Evolutionary conservation across 2,888 invertebrate genomes (phyloP).

Genomic region (Drosophila pseudotakahashii): DNA sequence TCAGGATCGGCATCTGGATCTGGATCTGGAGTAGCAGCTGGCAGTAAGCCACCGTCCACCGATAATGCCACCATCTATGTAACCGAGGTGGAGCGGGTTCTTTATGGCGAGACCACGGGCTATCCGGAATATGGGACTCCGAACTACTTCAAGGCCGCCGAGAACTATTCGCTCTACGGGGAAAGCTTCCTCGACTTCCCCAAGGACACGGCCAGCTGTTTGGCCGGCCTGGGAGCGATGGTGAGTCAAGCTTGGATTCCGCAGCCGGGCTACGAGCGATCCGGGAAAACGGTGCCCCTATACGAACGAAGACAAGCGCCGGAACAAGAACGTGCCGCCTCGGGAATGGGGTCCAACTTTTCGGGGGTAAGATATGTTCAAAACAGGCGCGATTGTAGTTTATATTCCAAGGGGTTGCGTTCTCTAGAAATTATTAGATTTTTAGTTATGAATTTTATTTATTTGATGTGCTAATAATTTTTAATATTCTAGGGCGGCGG

Average conservation of each 20-base stretch:
- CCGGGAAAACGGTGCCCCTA: slow-evolving; percentile 34
- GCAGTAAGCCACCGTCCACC: background rate
- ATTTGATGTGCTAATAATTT: background rate
- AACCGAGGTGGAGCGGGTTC: slow-evolving; percentile 73
- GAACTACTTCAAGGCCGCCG: slow-evolving; percentile 79
- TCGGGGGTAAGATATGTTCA: slow-evolving; percentile 5
- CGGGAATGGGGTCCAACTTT: background rate
- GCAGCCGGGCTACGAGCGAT: slow-evolving; percentile 1
- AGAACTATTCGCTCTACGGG: slow-evolving; percentile 79
- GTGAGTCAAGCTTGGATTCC: slow-evolving; percentile 26
- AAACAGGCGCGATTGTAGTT: background rate
- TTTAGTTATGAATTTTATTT: no score
- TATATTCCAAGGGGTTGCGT: background rate
- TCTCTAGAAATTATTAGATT: no score
- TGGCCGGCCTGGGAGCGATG: slow-evolving; percentile 14
- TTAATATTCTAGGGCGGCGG: slow-evolving; percentile 8
- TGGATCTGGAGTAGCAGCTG: background rate
- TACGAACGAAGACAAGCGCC: slow-evolving; percentile 41
- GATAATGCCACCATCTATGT: slow-evolving; percentile 30
- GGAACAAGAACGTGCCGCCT: background rate
- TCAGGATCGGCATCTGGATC: background rate
- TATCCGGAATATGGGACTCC: slow-evolving; percentile 70
- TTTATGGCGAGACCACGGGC: slow-evolving; percentile 67
- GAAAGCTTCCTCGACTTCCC: slow-evolving; percentile 74
- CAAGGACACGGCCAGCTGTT: slow-evolving; percentile 52